These are phyloP conservation scores for Gari tellinella DNA, from an alignment of 2,888 invertebrate genomes.

Conservation along the genomic window DNA sequence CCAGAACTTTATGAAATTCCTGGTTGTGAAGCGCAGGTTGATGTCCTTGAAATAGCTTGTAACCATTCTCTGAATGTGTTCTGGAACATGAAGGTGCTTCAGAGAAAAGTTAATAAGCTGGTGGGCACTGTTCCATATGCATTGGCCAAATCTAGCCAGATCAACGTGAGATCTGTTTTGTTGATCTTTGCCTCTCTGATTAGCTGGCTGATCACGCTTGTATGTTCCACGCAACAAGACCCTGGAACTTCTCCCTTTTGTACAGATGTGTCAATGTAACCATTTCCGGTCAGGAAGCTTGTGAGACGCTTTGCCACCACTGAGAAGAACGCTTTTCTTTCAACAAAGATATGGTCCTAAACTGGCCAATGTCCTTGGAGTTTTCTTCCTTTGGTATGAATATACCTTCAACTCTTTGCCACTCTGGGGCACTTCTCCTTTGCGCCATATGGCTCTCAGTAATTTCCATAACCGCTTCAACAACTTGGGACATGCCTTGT, in stretches of 20 bases:
- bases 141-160: background rate
- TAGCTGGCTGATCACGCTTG: background rate
- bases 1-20: too few relatives aligned
- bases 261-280: background rate
- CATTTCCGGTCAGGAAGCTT: background rate
- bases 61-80: background rate
- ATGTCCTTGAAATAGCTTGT: background rate
- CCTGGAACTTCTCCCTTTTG: background rate
- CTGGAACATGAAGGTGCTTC: background rate
- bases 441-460: background rate
- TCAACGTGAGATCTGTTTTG: slow-evolving; percentile 3
- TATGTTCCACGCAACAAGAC: background rate
- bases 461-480: background rate
- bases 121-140: background rate
- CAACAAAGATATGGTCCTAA: background rate
- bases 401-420: background rate
- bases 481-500: background rate
- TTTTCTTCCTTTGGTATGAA: background rate
- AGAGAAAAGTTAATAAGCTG: background rate
- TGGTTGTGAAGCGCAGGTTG: too few relatives aligned
- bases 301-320: background rate
- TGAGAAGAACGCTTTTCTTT: background rate
- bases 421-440: background rate
- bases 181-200: background rate
- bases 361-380: background rate